Evolutionary conservation across 2,797 vertebrate genomes (phyloP).

Genomic region (Eulemur rubriventer): DNA sequence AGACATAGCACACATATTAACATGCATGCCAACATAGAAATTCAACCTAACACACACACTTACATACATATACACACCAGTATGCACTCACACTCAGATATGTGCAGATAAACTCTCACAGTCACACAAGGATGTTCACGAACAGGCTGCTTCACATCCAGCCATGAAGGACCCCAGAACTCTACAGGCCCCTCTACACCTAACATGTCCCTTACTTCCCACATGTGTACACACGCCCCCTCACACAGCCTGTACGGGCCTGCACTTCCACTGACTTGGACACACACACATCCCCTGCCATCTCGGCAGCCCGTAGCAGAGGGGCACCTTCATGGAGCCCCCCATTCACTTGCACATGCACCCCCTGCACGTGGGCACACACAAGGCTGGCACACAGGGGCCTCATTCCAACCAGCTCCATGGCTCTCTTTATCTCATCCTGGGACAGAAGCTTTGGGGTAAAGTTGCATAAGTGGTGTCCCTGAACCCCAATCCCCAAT

Average conservation of each 20-base stretch:
- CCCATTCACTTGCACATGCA: not conserved
- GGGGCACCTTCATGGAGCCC: not conserved
- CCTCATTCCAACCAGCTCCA: not conserved
- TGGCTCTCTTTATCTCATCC: not conserved
- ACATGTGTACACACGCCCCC: not conserved
- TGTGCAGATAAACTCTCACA: not conserved
- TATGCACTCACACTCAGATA: not conserved
- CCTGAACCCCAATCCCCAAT: not conserved
- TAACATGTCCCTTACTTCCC: not conserved
- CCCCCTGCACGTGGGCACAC: not conserved
- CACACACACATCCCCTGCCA: not conserved
- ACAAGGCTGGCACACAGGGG: not conserved
- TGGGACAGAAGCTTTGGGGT: constrained; percentile 37
- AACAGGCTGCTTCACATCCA: not conserved
- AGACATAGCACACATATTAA: not conserved
- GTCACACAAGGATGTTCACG: not conserved
- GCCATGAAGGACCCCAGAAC: not conserved
- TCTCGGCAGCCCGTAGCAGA: not conserved
- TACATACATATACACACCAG: not conserved
- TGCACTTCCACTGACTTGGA: not conserved
- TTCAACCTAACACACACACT: not conserved
- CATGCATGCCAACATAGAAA: not conserved
- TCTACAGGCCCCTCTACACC: not conserved
- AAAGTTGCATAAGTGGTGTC: constrained; percentile 28
- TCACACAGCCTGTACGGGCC: not conserved